Evolutionary conservation across 2,888 invertebrate genomes (phyloP).

Genomic region (Synanthedon formicaeformis): DNA sequence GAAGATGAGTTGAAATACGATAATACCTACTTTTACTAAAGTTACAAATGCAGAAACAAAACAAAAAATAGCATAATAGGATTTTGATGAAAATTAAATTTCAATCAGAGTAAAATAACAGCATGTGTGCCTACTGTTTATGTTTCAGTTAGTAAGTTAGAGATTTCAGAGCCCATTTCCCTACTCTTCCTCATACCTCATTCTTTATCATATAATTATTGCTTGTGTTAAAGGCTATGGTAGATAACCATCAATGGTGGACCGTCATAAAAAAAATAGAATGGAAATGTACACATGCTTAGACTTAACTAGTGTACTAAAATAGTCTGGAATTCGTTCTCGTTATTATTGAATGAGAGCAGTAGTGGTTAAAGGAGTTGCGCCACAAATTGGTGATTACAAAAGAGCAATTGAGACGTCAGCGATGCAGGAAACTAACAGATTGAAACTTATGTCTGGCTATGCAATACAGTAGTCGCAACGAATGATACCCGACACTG

Average conservation of each 20-base stretch:
- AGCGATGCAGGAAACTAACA: slow-evolving; percentile 52
- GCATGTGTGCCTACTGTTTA: neutral
- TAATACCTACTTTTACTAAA: neutral
- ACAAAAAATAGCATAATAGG: neutral
- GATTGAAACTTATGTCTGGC: slow-evolving; percentile 62
- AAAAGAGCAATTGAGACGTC: slow-evolving; percentile 68
- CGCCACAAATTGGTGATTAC: slow-evolving; percentile 65
- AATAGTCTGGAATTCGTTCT: slow-evolving; percentile 53
- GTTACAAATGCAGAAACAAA: neutral
- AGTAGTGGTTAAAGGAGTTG: slow-evolving; percentile 46
- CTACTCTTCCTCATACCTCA: no score
- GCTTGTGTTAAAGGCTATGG: no score
- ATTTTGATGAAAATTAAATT: neutral
- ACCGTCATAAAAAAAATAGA: neutral
- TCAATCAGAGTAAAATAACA: neutral
- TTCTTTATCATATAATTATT: no score
- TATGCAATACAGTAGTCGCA: slow-evolving; percentile 1
- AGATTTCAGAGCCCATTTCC: no score
- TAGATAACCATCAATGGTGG: no score
- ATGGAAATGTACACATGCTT: slow-evolving; percentile 34
- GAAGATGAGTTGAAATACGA: neutral
- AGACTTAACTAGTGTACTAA: slow-evolving; percentile 42
- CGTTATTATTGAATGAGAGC: slow-evolving; percentile 51
- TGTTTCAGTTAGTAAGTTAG: no score
- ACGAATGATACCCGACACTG: no score